Evolutionary conservation across 2,888 invertebrate genomes (phyloP).

Genomic region (Orchesellides sinensis): DNA sequence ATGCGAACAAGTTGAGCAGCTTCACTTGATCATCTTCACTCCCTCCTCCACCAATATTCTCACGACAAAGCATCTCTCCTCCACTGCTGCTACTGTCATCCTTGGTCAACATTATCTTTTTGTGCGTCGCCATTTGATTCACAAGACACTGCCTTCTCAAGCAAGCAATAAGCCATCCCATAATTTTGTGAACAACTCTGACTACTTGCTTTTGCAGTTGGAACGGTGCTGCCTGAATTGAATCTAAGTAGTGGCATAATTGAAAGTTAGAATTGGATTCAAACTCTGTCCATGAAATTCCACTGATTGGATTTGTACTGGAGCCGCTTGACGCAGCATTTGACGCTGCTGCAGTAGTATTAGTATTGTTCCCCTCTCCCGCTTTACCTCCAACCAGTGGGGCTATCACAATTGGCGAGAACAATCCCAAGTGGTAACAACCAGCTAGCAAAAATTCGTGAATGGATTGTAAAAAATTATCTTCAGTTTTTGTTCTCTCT

Average conservation of each 20-base stretch:
- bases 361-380: background rate
- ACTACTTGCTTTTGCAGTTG: conserved; percentile 79
- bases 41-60: no score
- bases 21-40: conserved; percentile 71
- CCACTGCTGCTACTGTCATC: background rate
- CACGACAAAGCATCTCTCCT: no score
- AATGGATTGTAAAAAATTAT: conserved; percentile 75
- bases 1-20: conserved; percentile 78
- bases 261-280: conserved; percentile 77
- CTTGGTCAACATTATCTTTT: no score
- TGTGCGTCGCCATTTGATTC: background rate
- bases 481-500: conserved; percentile 28
- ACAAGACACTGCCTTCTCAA: conserved; percentile 62
- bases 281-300: conserved; percentile 66
- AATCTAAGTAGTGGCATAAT: conserved; percentile 80
- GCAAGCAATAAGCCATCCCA: conserved; percentile 71
- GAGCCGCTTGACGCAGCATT: conserved; percentile 76
- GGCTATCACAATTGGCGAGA: conserved; percentile 30
- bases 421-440: conserved; percentile 79
- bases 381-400: background rate
- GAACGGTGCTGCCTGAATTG: conserved; percentile 79
- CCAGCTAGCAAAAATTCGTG: conserved; percentile 80
- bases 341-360: background rate
- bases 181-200: conserved; percentile 78
- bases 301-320: conserved; percentile 63